Evolutionary conservation across 1,140 invertebrate species (phyloP), one percentile per base, ranked within the genome.

Genomic region (Drosophila gunungcola): DNA sequence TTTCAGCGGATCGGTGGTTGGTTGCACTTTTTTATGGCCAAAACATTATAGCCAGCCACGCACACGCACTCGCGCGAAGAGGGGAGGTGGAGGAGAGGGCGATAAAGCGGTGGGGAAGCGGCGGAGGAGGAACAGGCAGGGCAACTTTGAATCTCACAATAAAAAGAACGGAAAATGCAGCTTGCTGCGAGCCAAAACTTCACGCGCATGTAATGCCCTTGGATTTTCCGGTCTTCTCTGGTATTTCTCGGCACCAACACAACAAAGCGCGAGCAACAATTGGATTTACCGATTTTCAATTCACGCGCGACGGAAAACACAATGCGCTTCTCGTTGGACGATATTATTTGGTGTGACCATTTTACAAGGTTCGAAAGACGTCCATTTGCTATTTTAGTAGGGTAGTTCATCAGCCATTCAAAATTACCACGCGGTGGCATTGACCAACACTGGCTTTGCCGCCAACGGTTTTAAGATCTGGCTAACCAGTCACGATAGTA

Each of bases 51-150:
- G 61, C 43, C 38, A 34, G 61, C 61, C 73, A 78, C 74, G 56
- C 74, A 78, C 63, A 61, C 74, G 74, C 74, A 77, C 74, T 69
- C 51, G 56, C 73, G 64, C 46, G 36, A 25, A 43, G 41, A 34
- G 73, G 36, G 41, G 46, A 63, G 11, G 16, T 32, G 43, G 60
- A 13, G 60, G 38, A 51, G 49, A 46, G 39, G 49, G n/a, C 5
- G 48, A 51, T 51, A 51, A 51, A 48, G 29, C 53, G 42, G 11
- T 10, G 39, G 48, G 36, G 16, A 39, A 38, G n/a, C 6, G 13
- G 21, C 7, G 13, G 21, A 9, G 48, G 10, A 27, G 29, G 36
- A 70, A 70, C 43, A 56, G 52, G 65, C 64, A 69, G 64, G 42
- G 52, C 67, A 48, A 57, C 56, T 58, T 58, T 48, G 39, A 62